Percentiles rank a stretch among this genome's conserved stretches.
Evolutionary conservation across 2,113 vertebrate species (phyloP).

Genomic region (Colinus virginianus): DNA sequence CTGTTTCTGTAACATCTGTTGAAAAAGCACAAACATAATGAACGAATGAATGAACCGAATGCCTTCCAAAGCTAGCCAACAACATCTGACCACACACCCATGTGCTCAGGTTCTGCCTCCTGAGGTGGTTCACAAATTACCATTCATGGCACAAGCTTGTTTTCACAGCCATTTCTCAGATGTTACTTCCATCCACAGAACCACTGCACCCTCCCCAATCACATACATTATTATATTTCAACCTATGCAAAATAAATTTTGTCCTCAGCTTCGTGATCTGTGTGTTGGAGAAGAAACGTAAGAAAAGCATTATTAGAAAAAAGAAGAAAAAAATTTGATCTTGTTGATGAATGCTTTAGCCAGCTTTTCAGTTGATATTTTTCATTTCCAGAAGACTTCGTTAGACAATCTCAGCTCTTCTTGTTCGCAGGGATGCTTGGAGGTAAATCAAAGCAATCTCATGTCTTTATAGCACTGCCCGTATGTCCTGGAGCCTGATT

Average conservation of each 20-base stretch:
- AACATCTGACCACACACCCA: neutral
- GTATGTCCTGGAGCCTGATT: neutral
- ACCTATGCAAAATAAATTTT: neutral
- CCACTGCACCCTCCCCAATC: neutral
- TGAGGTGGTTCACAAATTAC: neutral
- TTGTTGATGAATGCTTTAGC: too few species aligned
- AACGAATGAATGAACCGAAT: neutral
- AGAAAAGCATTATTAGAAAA: neutral
- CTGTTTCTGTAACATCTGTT: constrained; percentile 67
- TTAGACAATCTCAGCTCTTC: neutral
- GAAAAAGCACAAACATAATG: neutral
- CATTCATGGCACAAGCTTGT: neutral
- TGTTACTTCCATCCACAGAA: neutral
- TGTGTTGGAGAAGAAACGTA: too few species aligned
- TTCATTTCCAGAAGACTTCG: neutral
- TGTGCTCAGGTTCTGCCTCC: neutral
- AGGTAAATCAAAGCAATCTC: neutral
- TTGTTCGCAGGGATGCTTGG: neutral
- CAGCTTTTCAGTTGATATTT: neutral
- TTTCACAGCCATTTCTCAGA: neutral
- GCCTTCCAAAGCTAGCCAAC: neutral
- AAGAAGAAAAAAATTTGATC: neutral
- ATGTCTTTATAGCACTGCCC: neutral
- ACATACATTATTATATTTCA: neutral
- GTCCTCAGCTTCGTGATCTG: neutral